Conservation (phyloP, 1,140 invertebrate genomes). For the Drosophila albomicans region DNA sequence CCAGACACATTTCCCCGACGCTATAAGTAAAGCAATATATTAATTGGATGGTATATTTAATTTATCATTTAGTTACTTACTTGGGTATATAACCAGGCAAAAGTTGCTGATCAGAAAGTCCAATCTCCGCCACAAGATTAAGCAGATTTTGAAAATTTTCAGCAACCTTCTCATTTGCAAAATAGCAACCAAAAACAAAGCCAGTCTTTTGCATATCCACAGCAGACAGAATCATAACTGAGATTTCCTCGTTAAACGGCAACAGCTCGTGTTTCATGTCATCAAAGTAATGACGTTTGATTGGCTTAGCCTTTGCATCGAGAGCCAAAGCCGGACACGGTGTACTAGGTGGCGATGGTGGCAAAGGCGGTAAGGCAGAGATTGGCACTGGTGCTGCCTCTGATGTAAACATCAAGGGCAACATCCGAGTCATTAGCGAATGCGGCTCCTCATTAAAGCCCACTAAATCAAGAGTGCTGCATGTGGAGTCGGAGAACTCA, state of each 20-base stretch:
- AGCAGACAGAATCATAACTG: constrained; percentile 18
- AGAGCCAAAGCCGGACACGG: background rate
- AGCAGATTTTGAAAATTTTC: constrained; percentile 30
- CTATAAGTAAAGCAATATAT: constrained; percentile 14
- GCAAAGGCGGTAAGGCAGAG: constrained; percentile 13
- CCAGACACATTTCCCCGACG: constrained; percentile 57
- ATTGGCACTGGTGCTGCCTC: background rate
- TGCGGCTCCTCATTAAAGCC: constrained; percentile 2
- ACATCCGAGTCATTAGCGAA: constrained; percentile 46
- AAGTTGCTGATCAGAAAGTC: background rate
- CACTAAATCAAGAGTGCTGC: constrained; percentile 37
- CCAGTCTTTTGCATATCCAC: constrained; percentile 25
- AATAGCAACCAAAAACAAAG: constrained; percentile 45
- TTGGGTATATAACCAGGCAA: constrained; percentile 37
- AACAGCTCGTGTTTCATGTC: constrained; percentile 32
- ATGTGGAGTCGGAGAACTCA: constrained; percentile 9
- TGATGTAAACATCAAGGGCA: constrained; percentile 49
- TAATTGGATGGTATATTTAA: background rate
- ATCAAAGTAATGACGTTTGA: constrained; percentile 42
- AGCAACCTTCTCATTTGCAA: constrained; percentile 15
- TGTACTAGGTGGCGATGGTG: constrained; percentile 51
- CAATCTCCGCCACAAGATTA: background rate
- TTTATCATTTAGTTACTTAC: constrained; percentile 22
- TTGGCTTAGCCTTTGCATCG: background rate
- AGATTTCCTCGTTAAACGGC: constrained; percentile 11